These are phyloP conservation scores for Mayetiola destructor DNA, from an alignment of 2,888 invertebrate genomes.

Conservation along the genomic window DNA sequence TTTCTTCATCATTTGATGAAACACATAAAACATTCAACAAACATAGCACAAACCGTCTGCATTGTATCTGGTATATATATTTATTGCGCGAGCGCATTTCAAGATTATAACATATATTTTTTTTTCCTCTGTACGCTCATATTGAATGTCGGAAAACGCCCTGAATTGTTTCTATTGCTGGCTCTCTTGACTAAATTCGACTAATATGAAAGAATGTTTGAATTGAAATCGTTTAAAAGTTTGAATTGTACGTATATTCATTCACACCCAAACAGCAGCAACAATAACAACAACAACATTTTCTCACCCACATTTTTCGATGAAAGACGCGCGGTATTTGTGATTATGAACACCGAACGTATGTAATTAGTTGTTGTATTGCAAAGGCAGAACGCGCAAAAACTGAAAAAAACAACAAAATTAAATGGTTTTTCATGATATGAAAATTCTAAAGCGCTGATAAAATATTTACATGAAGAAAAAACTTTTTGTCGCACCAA, in stretches of 20 bases:
- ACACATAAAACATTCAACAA: neutral
- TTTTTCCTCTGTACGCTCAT: too few relatives aligned
- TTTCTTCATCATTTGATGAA: neutral
- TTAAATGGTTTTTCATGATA: too few relatives aligned
- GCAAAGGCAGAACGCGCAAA: too few relatives aligned
- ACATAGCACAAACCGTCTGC: neutral
- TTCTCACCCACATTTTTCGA: slow-evolving; percentile 2
- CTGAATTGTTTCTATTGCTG: neutral
- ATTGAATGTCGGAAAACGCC: slow-evolving; percentile 10
- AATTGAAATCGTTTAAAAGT: neutral
- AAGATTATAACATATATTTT: neutral
- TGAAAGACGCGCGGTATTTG: too few relatives aligned
- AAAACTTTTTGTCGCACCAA: too few relatives aligned
- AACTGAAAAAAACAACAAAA: too few relatives aligned
- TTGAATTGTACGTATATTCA: neutral
- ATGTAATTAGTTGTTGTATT: too few relatives aligned
- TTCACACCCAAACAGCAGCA: neutral
- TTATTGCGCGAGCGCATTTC: slow-evolving; percentile 3
- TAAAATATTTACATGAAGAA: too few relatives aligned
- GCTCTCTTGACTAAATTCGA: neutral
- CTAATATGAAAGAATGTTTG: slow-evolving; percentile 2
- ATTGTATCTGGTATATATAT: neutral
- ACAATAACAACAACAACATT: neutral
- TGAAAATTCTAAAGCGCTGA: too few relatives aligned
- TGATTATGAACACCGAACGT: too few relatives aligned